These are phyloP conservation scores for Upupa epops DNA, from an alignment of 2,113 vertebrate genomes.

Conservation along the genomic window DNA sequence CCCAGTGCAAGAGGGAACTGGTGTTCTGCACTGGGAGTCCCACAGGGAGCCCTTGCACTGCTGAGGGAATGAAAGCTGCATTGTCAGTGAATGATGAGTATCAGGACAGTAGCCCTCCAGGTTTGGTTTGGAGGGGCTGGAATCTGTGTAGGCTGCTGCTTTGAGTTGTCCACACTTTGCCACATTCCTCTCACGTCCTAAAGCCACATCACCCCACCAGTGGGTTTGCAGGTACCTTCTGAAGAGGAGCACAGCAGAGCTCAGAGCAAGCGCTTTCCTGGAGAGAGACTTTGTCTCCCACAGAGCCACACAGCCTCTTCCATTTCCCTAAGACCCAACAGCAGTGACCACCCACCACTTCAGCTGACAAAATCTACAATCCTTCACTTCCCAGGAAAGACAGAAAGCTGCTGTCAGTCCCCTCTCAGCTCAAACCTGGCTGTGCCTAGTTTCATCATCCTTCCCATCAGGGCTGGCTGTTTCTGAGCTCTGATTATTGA, in stretches of 20 bases:
- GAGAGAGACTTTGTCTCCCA: not conserved
- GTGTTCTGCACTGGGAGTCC: not conserved
- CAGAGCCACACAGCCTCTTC: not conserved
- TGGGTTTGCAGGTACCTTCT: not conserved
- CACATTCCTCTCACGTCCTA: not conserved
- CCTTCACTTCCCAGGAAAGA: not conserved
- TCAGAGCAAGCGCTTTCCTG: not conserved
- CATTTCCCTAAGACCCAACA: not conserved
- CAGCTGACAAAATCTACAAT: not conserved
- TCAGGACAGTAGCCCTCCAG: not conserved
- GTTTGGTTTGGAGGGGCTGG: not conserved
- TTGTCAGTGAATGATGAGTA: not conserved
- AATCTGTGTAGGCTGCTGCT: not conserved
- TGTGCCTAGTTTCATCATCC: not conserved
- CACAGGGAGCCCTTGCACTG: not conserved
- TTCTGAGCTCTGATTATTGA: not conserved
- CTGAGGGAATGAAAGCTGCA: not conserved
- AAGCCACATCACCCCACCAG: not conserved
- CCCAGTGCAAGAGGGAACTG: not conserved
- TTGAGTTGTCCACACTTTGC: not conserved
- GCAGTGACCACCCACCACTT: not conserved
- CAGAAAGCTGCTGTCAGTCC: accelerated
- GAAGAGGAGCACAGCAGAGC: not conserved
- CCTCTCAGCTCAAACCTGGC: not conserved
- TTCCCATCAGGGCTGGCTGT: not conserved